Evolutionary conservation across 2,888 invertebrate genomes (phyloP), one percentile per base, ranked within the genome.

Genomic region (Panzeria rudis): DNA sequence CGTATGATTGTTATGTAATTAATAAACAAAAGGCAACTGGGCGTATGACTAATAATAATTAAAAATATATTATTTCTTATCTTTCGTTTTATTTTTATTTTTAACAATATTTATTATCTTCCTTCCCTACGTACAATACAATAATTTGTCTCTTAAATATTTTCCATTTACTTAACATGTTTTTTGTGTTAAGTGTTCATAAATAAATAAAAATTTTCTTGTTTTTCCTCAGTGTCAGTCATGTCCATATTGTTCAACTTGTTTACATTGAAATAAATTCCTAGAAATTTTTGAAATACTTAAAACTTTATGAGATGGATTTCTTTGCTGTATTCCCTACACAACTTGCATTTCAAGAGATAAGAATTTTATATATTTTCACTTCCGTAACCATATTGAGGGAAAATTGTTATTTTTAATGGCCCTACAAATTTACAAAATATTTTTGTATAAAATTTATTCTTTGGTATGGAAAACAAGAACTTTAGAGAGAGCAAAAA

Each of bases 391-490:
- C 62, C 68, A 59, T 50, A 32, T 71, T 72, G 38, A 76, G 15
- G 76, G 32, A 20, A 64, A 54, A 68, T 54, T 50, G 52, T 76
- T 52, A 54, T 29, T 66, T 20, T 35, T 71, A 54, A 25, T 52
- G 38, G 78, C 47, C 54, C 35, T 3, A 38, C 9, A 35, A 54
- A 54, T 56, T 13, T 17, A 38, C 17, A 38, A 59, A 68, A 80
- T 32, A 25, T 41, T 23, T 78, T 23, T 78, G 52, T 73, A 54
- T 38, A 68, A 50, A 66, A 80, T 72, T 41, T 68, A 76, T 76
- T 62, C 61, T 62, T 75, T 81, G 61, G 50, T 41, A 59, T 15
- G 38, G 9, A 59, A 61, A 73, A 80, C 52, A 73, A 73, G 8
- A 62, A 68, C 62, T 41, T 17, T 13, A 7, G 50, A 25, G 35